A percentile compares a stretch with the other conserved stretches of the same genome.
Evolutionary conservation across 2,888 invertebrate genomes (phyloP).

Genomic region (Diloba caeruleocephala): DNA sequence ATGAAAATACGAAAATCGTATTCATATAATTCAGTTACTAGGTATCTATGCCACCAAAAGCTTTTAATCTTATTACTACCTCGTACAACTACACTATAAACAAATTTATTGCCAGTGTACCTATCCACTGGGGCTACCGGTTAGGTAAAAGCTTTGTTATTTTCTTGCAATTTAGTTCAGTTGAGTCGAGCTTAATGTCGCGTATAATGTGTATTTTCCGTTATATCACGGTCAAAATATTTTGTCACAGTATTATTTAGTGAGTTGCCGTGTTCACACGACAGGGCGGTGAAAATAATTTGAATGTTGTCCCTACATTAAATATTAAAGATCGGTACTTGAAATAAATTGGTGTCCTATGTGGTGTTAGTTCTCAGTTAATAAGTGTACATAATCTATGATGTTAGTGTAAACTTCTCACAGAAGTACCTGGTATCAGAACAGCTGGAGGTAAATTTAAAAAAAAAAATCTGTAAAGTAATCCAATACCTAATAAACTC

Average conservation of each 20-base stretch:
- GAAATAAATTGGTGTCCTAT: conserved; percentile 6
- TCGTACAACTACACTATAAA: conserved; percentile 39
- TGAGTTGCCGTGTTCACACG: conserved; percentile 72
- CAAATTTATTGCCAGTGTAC: conserved; percentile 34
- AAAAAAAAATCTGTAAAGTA: too few relatives aligned
- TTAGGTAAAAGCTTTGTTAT: conserved; percentile 45
- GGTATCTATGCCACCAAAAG: conserved; percentile 28
- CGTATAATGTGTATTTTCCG: conserved; percentile 49
- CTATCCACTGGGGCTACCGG: conserved; percentile 26
- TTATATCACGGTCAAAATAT: conserved; percentile 59
- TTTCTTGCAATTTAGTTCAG: conserved; percentile 53
- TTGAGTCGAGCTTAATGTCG: conserved; percentile 52
- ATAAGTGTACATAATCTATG: too few relatives aligned
- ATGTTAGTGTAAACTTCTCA: too few relatives aligned
- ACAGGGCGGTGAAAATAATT: conserved; percentile 47
- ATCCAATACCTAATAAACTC: too few relatives aligned
- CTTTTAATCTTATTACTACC: conserved; percentile 52
- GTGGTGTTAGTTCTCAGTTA: conserved; percentile 21
- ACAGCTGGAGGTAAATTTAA: conserved; percentile 22
- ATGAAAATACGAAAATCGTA: conserved; percentile 23
- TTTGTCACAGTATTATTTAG: conserved; percentile 74
- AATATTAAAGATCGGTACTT: conserved; percentile 16
- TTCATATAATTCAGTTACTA: conserved; percentile 23
- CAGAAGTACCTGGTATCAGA: background rate
- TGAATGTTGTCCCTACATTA: conserved; percentile 19